Evolutionary conservation across 2,888 invertebrate genomes (phyloP), one percentile per base, ranked within the genome.

Genomic region (Tachina grossa): DNA sequence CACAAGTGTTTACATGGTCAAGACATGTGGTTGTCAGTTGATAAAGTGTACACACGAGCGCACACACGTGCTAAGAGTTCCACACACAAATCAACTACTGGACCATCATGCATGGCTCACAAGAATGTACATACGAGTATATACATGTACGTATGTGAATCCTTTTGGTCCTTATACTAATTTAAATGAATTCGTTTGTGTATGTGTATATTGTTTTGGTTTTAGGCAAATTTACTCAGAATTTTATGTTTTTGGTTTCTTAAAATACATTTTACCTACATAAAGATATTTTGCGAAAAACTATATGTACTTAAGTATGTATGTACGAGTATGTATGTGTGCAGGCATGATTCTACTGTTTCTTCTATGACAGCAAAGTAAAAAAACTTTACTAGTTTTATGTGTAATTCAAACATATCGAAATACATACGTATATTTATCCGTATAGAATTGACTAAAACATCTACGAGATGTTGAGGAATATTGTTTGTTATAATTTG

Each of bases 1-100:
- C 57, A 71, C 77, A 78, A 78, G 68, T 85, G 82, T 85, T 85
- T 82, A 65, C 72, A 78, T 82, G 85, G 85, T 85, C 85, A 85
- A 82, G 74, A 82, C 59, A 61, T 76, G 83, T 72, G 83, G 83
- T 83, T 66, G 39, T 66, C 47, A 57, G 75, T 61, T 72, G 47
- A 78, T 72, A 83, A 66, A 53, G 53, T 61, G 49, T 3, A 72
- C 4, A 55, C 5, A 63, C 45, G 6, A 45, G 6, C 16, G 31
- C 11, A 63, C 14, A 47, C 47, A 22, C n/a, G 22, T 16, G 9
- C 3, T 5, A 51, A 16, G 22, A 31, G 31, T 0, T 31, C 31
- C 31, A 39, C 39, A n/a, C 57, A 66, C 22, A 61, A 49, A 61
- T 14, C 51, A 31, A 63, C 14, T 43, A 10, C 16, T 61, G 43